These are phyloP conservation scores for Drosophila quinaria DNA, from an alignment of 2,888 invertebrate genomes.

Conservation along the genomic window DNA sequence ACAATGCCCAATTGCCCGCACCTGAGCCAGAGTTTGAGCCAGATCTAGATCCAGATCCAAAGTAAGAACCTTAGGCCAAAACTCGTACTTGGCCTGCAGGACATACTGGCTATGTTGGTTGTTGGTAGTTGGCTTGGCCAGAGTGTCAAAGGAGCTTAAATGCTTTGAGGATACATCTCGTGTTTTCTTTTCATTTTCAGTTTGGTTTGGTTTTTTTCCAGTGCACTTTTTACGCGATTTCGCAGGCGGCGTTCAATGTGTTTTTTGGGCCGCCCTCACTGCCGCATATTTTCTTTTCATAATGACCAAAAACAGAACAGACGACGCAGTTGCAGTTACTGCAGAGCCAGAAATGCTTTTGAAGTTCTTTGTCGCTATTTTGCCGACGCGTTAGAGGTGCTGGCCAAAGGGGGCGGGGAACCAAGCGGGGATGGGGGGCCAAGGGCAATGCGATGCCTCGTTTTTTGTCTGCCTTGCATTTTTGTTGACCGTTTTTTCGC, in stretches of 20 bases:
- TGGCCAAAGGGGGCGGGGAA: not conserved
- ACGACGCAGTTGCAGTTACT: constrained; percentile 39
- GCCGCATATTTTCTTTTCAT: constrained; percentile 71
- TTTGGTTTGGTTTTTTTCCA: not conserved
- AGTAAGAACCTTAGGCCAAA: constrained; percentile 18
- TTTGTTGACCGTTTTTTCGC: constrained; percentile 22
- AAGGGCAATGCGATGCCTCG: constrained; percentile 61
- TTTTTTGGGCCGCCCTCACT: constrained; percentile 40
- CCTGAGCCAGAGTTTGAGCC: constrained; percentile 20
- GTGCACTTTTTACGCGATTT: constrained; percentile 30
- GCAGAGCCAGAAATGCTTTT: constrained; percentile 69
- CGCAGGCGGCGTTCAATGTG: constrained; percentile 29
- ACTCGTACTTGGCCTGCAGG: constrained; percentile 1
- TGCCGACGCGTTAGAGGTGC: constrained; percentile 17
- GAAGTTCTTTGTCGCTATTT: constrained; percentile 63
- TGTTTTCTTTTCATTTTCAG: constrained; percentile 4
- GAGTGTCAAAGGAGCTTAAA: constrained; percentile 68
- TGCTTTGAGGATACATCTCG: constrained; percentile 44
- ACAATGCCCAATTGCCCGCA: constrained; percentile 48
- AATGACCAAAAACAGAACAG: constrained; percentile 76
- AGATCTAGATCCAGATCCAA: not conserved
- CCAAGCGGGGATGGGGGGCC: constrained; percentile 36
- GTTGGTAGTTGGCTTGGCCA: constrained; percentile 7
- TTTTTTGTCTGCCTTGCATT: constrained; percentile 52
- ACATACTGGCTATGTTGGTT: constrained; percentile 4